A percentile compares a stretch with the other conserved stretches of the same genome.
Evolutionary conservation across 2,888 invertebrate species (phyloP).

Genomic region (Schizaphis graminum): DNA sequence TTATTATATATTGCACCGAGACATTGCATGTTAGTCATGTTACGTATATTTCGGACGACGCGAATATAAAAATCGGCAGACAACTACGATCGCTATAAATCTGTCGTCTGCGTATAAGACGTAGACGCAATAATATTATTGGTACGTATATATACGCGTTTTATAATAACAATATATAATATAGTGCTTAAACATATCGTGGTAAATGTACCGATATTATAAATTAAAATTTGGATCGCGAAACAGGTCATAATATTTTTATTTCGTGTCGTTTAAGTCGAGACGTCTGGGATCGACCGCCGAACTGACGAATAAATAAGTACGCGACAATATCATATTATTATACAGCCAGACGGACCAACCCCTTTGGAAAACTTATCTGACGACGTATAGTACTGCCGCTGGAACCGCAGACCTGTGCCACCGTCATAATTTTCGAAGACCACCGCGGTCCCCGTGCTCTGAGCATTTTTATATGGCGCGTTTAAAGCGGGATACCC

Average conservation of each 20-base stretch:
- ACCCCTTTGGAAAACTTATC: constrained; percentile 41
- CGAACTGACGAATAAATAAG: neutral
- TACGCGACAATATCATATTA: neutral
- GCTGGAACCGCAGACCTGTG: neutral
- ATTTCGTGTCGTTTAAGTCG: neutral
- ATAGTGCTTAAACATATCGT: neutral
- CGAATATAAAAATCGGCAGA: neutral
- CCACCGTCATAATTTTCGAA: neutral
- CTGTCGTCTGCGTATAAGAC: neutral
- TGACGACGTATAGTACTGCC: neutral
- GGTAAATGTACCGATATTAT: neutral
- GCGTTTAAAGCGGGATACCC: neutral
- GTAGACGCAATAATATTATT: neutral
- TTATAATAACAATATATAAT: neutral
- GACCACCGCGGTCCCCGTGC: neutral
- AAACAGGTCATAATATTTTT: neutral
- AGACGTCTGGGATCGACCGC: constrained; percentile 8
- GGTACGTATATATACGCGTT: neutral
- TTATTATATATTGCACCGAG: neutral
- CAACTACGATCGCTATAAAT: neutral
- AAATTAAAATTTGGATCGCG: neutral
- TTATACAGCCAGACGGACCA: constrained; percentile 12
- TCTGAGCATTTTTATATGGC: neutral
- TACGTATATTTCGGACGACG: neutral
- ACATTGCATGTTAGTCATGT: neutral